Evolutionary conservation across 1,140 invertebrate species (phyloP).

Genomic region (Temnothorax curvispinosus): DNA sequence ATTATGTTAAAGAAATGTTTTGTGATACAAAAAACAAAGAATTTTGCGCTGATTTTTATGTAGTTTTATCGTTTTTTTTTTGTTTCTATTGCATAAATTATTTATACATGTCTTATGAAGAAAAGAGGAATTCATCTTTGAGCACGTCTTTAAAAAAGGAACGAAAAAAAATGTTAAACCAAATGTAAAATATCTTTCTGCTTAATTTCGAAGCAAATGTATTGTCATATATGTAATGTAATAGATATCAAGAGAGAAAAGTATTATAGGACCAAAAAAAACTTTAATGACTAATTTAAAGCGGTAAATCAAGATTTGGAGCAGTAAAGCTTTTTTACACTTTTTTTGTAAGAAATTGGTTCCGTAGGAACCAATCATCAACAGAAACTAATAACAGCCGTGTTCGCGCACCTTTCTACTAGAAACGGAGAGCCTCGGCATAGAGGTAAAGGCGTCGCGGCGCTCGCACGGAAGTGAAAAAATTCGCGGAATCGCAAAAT

Average conservation of each 20-base stretch:
- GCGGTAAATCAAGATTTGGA: neutral
- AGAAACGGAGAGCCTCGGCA: neutral
- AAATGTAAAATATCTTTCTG: neutral
- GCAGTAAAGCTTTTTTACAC: neutral
- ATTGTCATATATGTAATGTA: neutral
- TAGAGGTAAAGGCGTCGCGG: constrained; percentile 24
- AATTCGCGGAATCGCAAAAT: constrained; percentile 83
- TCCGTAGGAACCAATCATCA: neutral
- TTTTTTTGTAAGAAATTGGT: neutral
- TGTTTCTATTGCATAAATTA: neutral
- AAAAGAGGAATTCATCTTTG: neutral
- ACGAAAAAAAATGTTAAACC: neutral
- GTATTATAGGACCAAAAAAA: too few species aligned
- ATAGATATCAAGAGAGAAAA: neutral
- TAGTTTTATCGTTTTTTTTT: neutral
- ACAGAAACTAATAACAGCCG: constrained; percentile 1
- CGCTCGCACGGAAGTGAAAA: constrained; percentile 67
- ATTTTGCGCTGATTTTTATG: neutral
- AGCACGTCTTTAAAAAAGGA: neutral
- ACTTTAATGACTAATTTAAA: neutral
- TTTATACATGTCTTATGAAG: neutral
- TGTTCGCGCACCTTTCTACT: neutral
- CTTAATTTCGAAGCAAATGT: neutral
- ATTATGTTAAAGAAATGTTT: neutral
- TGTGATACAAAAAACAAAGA: neutral